Percentiles rank a stretch among this genome's conserved stretches.
phyloP scores from a whole-genome alignment of 2,888 invertebrate species.

The Zelleria hepariella region DNA sequence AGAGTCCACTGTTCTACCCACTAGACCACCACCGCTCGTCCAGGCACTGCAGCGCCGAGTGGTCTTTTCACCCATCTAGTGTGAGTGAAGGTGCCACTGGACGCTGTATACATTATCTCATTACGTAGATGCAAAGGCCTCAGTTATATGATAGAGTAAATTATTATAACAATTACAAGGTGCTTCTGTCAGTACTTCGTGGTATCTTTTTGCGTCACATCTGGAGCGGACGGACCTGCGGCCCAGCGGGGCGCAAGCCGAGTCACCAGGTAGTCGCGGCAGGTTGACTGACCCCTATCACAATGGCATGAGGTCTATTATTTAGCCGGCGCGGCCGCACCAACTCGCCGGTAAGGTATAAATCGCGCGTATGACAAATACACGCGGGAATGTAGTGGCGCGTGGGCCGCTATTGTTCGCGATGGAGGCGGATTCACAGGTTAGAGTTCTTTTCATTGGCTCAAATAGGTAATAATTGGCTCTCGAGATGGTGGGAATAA shows the following conservation, averaged over 20 bases:
- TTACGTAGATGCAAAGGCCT: too few species aligned
- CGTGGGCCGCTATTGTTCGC: neutral
- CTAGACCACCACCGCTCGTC: too few species aligned
- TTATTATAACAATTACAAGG: neutral
- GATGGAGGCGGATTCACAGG: neutral
- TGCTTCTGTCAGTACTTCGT: neutral
- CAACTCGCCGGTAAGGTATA: neutral
- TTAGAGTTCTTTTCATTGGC: neutral
- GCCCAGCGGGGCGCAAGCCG: neutral
- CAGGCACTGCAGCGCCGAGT: too few species aligned
- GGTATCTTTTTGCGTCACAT: neutral
- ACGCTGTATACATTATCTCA: too few species aligned
- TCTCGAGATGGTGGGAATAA: neutral
- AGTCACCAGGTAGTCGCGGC: neutral
- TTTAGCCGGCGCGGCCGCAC: neutral
- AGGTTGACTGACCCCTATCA: neutral
- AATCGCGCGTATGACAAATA: neutral
- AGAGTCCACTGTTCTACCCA: too few species aligned
- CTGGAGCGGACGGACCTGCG: neutral
- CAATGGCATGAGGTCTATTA: neutral
- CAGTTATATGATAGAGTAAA: too few species aligned
- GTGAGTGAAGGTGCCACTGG: too few species aligned
- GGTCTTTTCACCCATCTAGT: too few species aligned
- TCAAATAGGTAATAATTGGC: neutral
- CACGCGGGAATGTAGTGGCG: neutral